These are phyloP conservation scores for Heliconius eleuchia DNA, from an alignment of 1,140 invertebrate species.

Conservation along the genomic window DNA sequence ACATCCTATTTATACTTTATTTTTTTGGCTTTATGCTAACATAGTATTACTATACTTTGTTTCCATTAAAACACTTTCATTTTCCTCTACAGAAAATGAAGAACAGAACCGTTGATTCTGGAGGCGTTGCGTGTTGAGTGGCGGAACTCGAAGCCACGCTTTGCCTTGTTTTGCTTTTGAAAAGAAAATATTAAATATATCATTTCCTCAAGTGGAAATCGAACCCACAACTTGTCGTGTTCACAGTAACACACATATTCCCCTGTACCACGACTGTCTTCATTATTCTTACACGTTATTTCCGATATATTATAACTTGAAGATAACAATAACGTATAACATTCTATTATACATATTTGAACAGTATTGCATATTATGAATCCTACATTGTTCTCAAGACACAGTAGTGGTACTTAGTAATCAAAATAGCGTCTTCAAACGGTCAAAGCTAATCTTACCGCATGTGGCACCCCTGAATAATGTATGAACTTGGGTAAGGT, in stretches of 20 bases:
- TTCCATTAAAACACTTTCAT: too few relatives aligned
- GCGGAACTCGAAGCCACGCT: not conserved
- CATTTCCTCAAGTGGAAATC: not conserved
- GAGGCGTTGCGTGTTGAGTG: not conserved
- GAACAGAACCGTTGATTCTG: too few relatives aligned
- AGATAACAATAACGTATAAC: not conserved
- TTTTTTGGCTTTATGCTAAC: too few relatives aligned
- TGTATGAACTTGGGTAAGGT: constrained; percentile 27
- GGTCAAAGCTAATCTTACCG: constrained; percentile 36
- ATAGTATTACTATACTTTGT: too few relatives aligned
- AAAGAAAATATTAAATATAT: not conserved
- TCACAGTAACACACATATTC: not conserved
- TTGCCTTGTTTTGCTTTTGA: not conserved
- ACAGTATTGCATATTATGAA: not conserved
- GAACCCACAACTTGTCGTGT: not conserved
- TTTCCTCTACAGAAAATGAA: too few relatives aligned
- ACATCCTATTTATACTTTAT: too few relatives aligned
- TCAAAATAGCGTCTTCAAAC: constrained; percentile 35
- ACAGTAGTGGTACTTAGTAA: constrained; percentile 23
- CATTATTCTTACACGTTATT: too few relatives aligned
- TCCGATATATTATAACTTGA: too few relatives aligned
- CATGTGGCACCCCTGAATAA: constrained; percentile 35
- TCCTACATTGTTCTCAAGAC: constrained; percentile 15
- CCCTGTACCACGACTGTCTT: not conserved
- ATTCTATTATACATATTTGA: not conserved